Conservation (phyloP, 92 coral and sea anemone species). For the Porites rus region DNA sequence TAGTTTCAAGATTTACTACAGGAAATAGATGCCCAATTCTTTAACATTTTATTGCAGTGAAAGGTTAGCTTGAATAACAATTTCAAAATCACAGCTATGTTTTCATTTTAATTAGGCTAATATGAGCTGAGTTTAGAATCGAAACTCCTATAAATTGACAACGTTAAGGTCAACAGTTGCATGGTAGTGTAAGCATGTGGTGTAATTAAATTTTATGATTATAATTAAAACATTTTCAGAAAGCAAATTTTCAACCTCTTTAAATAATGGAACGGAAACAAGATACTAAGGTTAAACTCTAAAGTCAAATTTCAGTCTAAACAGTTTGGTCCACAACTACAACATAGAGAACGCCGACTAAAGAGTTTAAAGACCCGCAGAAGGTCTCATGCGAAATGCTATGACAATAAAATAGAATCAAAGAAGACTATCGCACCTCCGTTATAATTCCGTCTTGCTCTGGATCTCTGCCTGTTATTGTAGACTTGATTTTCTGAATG, state of each 20-base stretch:
- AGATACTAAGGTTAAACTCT: background rate
- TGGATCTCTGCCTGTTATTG: constrained; percentile 82
- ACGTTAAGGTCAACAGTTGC: no score
- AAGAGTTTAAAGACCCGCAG: background rate
- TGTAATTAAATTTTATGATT: background rate
- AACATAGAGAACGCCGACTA: background rate
- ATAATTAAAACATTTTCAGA: background rate
- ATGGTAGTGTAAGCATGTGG: background rate
- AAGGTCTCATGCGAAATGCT: background rate
- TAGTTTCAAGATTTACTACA: no score
- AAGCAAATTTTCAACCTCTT: background rate
- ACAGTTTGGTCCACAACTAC: background rate
- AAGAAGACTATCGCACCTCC: constrained; percentile 69
- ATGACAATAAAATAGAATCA: background rate
- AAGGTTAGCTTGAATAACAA: no score
- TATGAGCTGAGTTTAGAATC: no score
- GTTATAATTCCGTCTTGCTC: constrained; percentile 95
- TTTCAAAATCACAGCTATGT: no score
- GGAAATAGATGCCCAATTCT: no score
- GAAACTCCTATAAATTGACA: no score
- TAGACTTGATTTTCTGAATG: constrained; percentile 83
- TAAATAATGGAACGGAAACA: background rate
- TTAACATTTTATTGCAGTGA: no score
- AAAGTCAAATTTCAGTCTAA: background rate
- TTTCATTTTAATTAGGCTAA: no score